Evolutionary conservation across 1,140 invertebrate species (phyloP).

Genomic region (Drosophila paulistorum): DNA sequence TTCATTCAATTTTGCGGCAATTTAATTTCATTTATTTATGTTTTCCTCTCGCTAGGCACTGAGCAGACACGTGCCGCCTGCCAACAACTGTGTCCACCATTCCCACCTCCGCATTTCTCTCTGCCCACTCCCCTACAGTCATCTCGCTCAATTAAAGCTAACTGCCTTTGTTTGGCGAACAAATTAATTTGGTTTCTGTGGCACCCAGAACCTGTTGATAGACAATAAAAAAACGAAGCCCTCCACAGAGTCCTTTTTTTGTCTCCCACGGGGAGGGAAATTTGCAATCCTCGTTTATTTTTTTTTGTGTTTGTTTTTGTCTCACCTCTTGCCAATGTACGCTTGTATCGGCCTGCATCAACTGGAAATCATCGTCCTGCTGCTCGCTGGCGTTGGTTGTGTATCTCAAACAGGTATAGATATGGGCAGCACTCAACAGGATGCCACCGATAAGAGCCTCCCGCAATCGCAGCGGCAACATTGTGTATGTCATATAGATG

Average conservation of each 20-base stretch:
- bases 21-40: slow-evolving; percentile 74
- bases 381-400: slow-evolving; percentile 7
- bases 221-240: slow-evolving; percentile 1
- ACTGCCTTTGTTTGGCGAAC: slow-evolving; percentile 41
- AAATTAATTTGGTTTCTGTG: slow-evolving; percentile 56
- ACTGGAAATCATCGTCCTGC: slow-evolving; percentile 2
- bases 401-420: slow-evolving; percentile 83
- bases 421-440: slow-evolving; percentile 87
- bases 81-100: slow-evolving; percentile 36
- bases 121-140: background rate
- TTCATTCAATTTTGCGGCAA: slow-evolving; percentile 76
- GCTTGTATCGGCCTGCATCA: slow-evolving; percentile 1
- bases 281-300: background rate
- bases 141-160: slow-evolving; percentile 37
- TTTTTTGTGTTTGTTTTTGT: slow-evolving; percentile 27
- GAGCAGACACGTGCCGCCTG: slow-evolving; percentile 50
- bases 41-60: slow-evolving; percentile 45
- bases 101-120: background rate
- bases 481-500: slow-evolving; percentile 94
- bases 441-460: slow-evolving; percentile 90
- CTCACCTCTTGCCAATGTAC: slow-evolving; percentile 76
- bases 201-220: slow-evolving; percentile 51
- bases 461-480: slow-evolving; percentile 92
- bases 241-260: background rate
- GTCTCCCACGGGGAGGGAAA: background rate